Percentiles rank a stretch among this genome's conserved stretches.
phyloP scores from a whole-genome alignment of 2,113 vertebrate species.

The Amphiprion ocellaris region DNA sequence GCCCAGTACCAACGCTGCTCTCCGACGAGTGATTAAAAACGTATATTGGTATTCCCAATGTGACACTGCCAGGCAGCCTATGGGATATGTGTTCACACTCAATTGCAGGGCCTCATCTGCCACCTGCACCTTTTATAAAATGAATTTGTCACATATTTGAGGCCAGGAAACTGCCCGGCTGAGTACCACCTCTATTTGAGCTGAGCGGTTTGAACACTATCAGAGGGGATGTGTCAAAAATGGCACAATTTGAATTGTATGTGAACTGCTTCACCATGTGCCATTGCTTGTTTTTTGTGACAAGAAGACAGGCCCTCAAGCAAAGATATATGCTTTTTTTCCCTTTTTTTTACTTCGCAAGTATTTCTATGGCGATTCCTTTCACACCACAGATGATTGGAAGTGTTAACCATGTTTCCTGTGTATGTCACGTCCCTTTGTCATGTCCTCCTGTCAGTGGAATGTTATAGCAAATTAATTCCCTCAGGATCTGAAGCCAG shows the following conservation, averaged over 20 bases:
- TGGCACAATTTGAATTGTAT: conserved; percentile 58
- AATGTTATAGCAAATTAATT: conserved; percentile 70
- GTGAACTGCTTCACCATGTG: conserved; percentile 44
- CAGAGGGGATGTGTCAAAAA: conserved; percentile 64
- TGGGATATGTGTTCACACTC: conserved; percentile 53
- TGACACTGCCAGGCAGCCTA: conserved; percentile 48
- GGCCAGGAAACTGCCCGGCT: conserved; percentile 43
- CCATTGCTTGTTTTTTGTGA: conserved; percentile 57
- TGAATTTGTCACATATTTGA: conserved; percentile 72
- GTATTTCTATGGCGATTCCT: conserved; percentile 50
- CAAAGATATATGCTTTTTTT: conserved; percentile 18
- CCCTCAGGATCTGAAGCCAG: conserved; percentile 55
- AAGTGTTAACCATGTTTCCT: conserved; percentile 63
- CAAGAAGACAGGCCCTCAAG: conserved; percentile 58
- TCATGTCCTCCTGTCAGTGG: conserved; percentile 57
- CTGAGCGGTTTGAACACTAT: conserved; percentile 59
- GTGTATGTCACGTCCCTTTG: conserved; percentile 54
- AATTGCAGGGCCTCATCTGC: conserved; percentile 62
- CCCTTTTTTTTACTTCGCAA: conserved; percentile 13
- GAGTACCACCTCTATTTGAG: conserved; percentile 57
- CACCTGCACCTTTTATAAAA: conserved; percentile 72
- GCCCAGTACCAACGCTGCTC: conserved; percentile 14
- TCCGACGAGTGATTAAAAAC: conserved; percentile 70
- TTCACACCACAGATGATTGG: conserved; percentile 55
- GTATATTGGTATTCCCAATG: conserved; percentile 61